Evolutionary conservation across 2,797 vertebrate genomes (phyloP), one percentile per base, ranked within the genome.

Genomic region (Dromococcyx pavoninus): DNA sequence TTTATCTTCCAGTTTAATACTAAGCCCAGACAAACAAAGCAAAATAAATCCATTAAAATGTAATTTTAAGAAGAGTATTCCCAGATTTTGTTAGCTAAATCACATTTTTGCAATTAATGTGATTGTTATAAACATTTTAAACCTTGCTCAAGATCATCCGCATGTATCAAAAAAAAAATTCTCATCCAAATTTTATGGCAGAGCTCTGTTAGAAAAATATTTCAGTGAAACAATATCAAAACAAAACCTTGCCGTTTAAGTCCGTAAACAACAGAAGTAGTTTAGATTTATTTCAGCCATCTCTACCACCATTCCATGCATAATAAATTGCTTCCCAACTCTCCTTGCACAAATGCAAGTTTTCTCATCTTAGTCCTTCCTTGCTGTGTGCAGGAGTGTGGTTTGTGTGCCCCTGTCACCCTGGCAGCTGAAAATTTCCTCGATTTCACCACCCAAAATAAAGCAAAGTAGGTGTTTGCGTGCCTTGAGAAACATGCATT

Each of bases 31-130:
- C 13, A 95, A 91, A 85, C 8, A 79, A 85, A 77, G 43, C 27
- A 82, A 92, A 85, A 74, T 32, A 93, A 77, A 86, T 74, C 35
- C 70, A 94, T 94, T 93, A 77, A 93, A 86, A 83, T 41, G 61
- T 50, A 87, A 91, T 93, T 92, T 90, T 76, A 78, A 80, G 32
- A 71, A 54, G 25, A 69, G 19, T 39, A 83, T 77, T 88, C 61
- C 57, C 78, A 61, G 50, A 54, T 91, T 92, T 72, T 77, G 54
- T 80, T 77, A 58, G 61, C 43, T 91, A 87, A 94, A 77, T 77
- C 54, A 54, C 50, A 69, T 46, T 87, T 93, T 83, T 79, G 61
- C 75, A 88, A 89, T 87, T 88, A 94, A 91, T 0, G 1, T 30
- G 72, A 79, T n/a, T 1, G 3, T 88, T 82, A 37, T 23, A 72